A percentile compares a stretch with the other conserved stretches of the same genome.
Conservation (phyloP, 1,140 invertebrate genomes). For the Euschistus heros region DNA sequence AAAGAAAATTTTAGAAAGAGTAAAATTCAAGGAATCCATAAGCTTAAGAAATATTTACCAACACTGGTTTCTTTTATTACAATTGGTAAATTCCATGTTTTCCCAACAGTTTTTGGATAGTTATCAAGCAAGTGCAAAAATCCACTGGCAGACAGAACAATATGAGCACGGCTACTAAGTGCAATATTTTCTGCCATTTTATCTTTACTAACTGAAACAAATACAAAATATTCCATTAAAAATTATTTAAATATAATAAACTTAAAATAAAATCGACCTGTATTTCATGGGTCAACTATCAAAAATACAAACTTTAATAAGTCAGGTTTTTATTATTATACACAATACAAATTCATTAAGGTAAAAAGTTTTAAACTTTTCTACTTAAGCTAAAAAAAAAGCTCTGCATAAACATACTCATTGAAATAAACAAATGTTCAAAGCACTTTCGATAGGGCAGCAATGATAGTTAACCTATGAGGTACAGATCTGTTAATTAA, state of each 20-base stretch:
- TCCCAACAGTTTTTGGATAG: neutral
- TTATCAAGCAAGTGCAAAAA: constrained; percentile 16
- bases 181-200: constrained; percentile 4
- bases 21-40: too few relatives aligned
- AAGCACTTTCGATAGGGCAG: too few relatives aligned
- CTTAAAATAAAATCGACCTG: neutral
- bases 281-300: neutral
- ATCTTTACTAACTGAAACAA: constrained; percentile 18
- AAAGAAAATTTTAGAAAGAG: too few relatives aligned
- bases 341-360: neutral
- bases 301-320: neutral
- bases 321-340: neutral
- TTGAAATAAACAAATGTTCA: too few relatives aligned
- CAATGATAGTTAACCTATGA: too few relatives aligned
- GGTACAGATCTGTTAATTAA: too few relatives aligned
- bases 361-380: too few relatives aligned
- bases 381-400: too few relatives aligned
- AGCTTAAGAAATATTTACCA: constrained; percentile 2
- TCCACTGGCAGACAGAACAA: constrained; percentile 14
- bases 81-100: constrained; percentile 17
- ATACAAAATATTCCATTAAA: neutral
- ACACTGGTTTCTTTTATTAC: constrained; percentile 3
- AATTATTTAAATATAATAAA: neutral
- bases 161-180: neutral
- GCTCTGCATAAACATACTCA: too few relatives aligned